A percentile compares a stretch with the other conserved stretches of the same genome.
These are phyloP conservation scores for Anhinga rufa DNA, from an alignment of 2,113 vertebrate genomes.

Conservation along the genomic window DNA sequence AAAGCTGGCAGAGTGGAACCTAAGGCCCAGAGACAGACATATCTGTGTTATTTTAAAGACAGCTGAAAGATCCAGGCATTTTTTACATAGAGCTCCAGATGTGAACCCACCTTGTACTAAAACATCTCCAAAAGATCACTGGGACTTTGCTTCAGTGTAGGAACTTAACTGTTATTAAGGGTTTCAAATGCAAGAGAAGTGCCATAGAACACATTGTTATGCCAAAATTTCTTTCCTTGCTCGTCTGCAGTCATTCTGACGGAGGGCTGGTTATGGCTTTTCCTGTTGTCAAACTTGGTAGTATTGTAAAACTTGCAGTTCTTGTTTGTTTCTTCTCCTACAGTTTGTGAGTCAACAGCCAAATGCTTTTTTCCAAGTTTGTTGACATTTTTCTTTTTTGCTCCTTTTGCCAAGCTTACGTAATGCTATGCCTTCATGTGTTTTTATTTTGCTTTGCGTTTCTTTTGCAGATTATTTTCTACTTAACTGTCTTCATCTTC, in stretches of 20 bases:
- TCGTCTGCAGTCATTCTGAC: background rate
- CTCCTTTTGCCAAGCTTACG: background rate
- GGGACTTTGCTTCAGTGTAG: background rate
- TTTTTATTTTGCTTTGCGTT: background rate
- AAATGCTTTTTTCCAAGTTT: background rate
- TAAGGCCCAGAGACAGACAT: background rate
- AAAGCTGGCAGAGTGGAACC: background rate
- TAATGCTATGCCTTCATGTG: background rate
- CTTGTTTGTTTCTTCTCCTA: background rate
- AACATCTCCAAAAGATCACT: background rate
- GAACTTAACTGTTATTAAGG: background rate
- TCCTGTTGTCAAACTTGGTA: background rate
- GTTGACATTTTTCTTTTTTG: background rate
- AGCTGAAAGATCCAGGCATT: background rate
- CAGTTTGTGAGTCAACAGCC: background rate
- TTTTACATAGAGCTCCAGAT: background rate
- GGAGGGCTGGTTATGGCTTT: background rate
- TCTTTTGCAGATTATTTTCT: background rate
- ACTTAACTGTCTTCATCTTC: background rate
- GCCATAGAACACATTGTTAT: background rate
- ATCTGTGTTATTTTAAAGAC: background rate
- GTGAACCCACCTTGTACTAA: background rate
- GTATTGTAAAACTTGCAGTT: background rate
- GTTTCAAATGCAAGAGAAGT: background rate
- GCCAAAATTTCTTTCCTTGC: background rate